Evolutionary conservation across 2,797 vertebrate genomes (phyloP).

Genomic region (Rhodeus uyekii): DNA sequence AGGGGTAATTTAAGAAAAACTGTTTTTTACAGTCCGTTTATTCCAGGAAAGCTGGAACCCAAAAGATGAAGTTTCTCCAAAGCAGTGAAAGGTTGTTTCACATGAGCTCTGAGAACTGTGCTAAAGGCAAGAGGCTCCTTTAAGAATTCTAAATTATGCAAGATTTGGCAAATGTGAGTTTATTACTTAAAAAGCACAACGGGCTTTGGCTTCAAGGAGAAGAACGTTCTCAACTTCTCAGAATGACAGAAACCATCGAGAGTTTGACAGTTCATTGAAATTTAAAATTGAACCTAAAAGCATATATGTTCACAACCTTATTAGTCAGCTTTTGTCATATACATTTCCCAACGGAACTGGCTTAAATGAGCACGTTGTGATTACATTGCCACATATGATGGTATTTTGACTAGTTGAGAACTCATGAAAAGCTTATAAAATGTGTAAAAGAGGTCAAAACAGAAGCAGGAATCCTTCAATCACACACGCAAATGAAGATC

Average conservation of each 20-base stretch:
- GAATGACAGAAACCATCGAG: conserved; percentile 10
- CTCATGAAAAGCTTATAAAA: too few species aligned
- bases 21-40: neutral
- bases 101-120: conserved; percentile 42
- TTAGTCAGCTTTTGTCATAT: too few species aligned
- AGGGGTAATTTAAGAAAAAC: neutral
- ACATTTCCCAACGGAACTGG: too few species aligned
- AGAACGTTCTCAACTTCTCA: neutral
- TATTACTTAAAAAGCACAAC: conserved; percentile 32
- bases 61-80: conserved; percentile 21
- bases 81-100: conserved; percentile 41
- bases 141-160: conserved; percentile 25
- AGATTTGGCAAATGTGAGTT: conserved; percentile 13
- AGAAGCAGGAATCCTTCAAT: too few species aligned
- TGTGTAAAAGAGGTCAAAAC: too few species aligned
- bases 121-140: conserved; percentile 33
- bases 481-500: too few species aligned
- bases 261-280: neutral
- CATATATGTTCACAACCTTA: too few species aligned
- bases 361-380: too few species aligned
- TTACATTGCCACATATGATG: too few species aligned
- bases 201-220: neutral
- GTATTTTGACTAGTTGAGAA: too few species aligned
- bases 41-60: neutral
- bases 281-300: too few species aligned